A percentile compares a stretch with the other conserved stretches of the same genome.
These are phyloP conservation scores for Heliangelus exortis DNA, from an alignment of 2,797 vertebrate genomes.

Conservation along the genomic window DNA sequence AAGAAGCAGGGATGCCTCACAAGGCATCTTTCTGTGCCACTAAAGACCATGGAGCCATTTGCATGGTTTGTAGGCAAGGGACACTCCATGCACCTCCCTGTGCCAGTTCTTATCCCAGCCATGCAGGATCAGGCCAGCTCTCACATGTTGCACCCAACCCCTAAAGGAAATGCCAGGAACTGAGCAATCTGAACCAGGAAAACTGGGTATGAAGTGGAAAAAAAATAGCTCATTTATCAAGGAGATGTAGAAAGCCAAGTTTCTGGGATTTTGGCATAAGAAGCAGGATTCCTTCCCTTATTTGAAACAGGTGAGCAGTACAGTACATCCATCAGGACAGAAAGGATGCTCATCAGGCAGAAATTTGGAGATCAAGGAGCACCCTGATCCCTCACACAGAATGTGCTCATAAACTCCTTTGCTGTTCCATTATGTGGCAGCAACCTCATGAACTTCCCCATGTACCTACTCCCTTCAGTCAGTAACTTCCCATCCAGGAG, in stretches of 20 bases:
- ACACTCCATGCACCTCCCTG: not conserved
- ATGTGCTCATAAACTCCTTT: not conserved
- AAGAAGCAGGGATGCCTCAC: not conserved
- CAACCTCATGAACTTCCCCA: not conserved
- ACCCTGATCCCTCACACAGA: not conserved
- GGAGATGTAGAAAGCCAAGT: not conserved
- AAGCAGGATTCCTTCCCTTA: not conserved
- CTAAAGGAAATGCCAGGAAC: not conserved
- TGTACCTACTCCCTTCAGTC: not conserved
- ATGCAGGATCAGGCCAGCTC: not conserved
- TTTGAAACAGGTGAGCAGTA: not conserved
- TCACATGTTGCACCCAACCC: accelerated
- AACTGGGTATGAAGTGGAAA: no score
- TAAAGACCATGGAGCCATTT: not conserved
- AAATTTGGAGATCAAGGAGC: not conserved
- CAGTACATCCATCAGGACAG: not conserved
- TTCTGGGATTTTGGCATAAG: not conserved
- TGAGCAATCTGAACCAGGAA: not conserved
- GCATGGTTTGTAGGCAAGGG: not conserved
- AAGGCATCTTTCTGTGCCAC: not conserved
- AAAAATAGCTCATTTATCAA: not conserved
- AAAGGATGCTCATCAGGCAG: not conserved
- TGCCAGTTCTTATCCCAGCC: not conserved
- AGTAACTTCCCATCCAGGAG: not conserved
- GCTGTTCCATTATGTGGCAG: not conserved